Base-by-base conservation (phyloP, 1,140 invertebrate genomes). In the Pogonus chalceus region DNA sequence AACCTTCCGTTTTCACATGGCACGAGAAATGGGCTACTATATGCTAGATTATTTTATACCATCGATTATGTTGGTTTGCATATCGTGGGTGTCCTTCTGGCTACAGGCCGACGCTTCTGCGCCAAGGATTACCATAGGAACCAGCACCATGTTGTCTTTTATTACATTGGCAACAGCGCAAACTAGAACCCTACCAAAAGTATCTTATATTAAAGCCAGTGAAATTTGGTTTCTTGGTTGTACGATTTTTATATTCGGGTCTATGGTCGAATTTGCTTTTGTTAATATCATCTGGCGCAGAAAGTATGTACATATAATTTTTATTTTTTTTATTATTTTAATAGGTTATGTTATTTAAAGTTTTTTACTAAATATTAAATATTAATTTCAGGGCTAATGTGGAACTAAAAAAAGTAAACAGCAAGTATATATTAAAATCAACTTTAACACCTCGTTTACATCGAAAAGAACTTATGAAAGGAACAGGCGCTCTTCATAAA, bases 11-110 rank as follows among this genome's bases (percentile, higher is more conserved):
- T 89, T 91, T 56, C 82, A 85, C 62, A 66, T 92, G 12, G 79
- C 81, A 0, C 76, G 89, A 23, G 85, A 91, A 72, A 85, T 90
- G 59, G 89, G 89, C 39, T 90, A 90, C 65, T 92, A 92, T 61
- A 73, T 93, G 47, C 88, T 93, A 80, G 90, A 92, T 59, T 92
- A 91, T 63, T 93, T 90, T 60, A 79, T 92, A 54, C 90, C 90
- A 0, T 91, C 88, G 2, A 89, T 92, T 72, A 78, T 92, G 56
- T 83, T 93, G 51, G 90, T 92, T 2, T 83, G 83, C 14, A 87
- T 91, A 53, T 92, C 90, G 0, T 93, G 90, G 89, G 89, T 92
- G 14, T 89, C 89, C 0, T 92, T 92, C 63, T 92, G 89, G 89
- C 70, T 92, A 47, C 89, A 92, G 65, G 83, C 88, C 20, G 89